Conservation (phyloP, 2,797 vertebrate genomes). For the Podarcis lilfordi region DNA sequence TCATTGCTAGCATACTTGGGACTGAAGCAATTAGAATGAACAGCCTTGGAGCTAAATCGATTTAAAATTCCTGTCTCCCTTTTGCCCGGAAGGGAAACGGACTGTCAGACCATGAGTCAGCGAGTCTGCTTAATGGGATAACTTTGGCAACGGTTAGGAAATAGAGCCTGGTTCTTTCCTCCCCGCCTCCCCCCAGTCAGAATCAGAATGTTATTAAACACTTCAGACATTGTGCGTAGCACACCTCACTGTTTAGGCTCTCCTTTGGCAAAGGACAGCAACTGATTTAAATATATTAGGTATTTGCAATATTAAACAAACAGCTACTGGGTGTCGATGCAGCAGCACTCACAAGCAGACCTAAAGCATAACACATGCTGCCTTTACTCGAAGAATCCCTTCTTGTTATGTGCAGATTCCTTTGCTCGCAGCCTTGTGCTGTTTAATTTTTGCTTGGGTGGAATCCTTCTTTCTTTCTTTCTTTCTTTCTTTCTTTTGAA, state of each 20-base stretch:
- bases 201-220: background rate
- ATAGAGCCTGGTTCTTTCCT: background rate
- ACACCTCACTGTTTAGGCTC: background rate
- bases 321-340: background rate
- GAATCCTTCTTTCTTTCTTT: background rate
- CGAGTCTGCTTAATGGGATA: fast-evolving
- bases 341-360: background rate
- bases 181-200: background rate
- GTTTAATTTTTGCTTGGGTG: background rate
- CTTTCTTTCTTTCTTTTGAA: too few species aligned
- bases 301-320: background rate
- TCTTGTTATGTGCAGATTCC: too few species aligned
- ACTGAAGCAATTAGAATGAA: background rate
- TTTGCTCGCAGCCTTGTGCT: background rate
- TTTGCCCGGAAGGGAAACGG: fast-evolving
- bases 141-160: background rate
- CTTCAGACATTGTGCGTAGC: background rate
- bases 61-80: conserved; percentile 22
- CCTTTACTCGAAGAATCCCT: background rate
- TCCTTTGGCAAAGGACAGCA: too few species aligned
- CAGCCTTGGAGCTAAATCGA: background rate
- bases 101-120: conserved; percentile 12
- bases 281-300: background rate
- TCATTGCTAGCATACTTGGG: background rate
- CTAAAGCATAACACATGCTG: background rate